Conservation (phyloP, 2,888 invertebrate species). For the Calameuta idolon region DNA sequence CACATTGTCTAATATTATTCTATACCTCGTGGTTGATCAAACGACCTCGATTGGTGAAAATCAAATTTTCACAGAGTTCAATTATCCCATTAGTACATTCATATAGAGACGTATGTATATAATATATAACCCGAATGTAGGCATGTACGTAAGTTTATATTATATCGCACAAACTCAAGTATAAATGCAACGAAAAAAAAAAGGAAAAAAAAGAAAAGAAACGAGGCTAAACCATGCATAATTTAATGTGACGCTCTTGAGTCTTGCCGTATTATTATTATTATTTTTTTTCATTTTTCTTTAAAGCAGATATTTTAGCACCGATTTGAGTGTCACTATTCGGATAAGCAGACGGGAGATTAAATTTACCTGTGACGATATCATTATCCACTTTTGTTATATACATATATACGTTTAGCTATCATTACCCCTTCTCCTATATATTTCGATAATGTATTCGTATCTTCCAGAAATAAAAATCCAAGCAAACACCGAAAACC, state of each 20-base stretch:
- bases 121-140: neutral
- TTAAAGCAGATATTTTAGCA: neutral
- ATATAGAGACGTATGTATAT: neutral
- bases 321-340: neutral
- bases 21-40: neutral
- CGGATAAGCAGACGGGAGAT: neutral
- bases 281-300: neutral
- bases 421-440: too few species aligned
- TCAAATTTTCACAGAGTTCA: neutral
- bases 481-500: neutral
- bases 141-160: neutral
- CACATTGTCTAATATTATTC: conserved; percentile 1
- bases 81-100: neutral
- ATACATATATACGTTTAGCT: neutral
- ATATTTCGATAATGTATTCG: too few species aligned
- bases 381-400: neutral
- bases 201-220: too few species aligned
- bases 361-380: neutral
- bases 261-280: neutral
- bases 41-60: neutral
- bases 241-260: neutral
- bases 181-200: neutral
- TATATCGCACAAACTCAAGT: neutral
- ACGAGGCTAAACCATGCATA: neutral
- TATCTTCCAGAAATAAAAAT: neutral